Base-by-base conservation (phyloP, 2,888 invertebrate genomes). In the Lacanobia wlatinum region DNA sequence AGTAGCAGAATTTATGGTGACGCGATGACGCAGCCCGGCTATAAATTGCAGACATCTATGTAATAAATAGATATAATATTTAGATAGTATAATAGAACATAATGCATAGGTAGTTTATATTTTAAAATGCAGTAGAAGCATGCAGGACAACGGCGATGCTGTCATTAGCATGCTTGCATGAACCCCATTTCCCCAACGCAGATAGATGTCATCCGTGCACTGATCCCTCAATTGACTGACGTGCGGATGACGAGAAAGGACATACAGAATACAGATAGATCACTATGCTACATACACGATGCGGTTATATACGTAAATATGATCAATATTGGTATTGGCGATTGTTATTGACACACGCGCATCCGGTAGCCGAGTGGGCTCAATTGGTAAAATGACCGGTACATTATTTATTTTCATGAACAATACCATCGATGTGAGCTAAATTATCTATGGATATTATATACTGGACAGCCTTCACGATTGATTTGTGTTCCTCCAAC, bases 151-250 rank as follows among this genome's bases (percentile, higher is more conserved):
- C 50, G 23, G 12, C 14, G 12, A 40, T 10, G 55, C 18, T 53
- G 56, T 48, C 55, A 53, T 63, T 66, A 66, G 43, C 53, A 50
- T 48, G 58, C 64, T 68, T 69, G 68, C 73, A 68, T 74, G 82
- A 63, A 60, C 75, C 78, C 77, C 76, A 78, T 70, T 79, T 84
- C 72, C 72, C 73, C 76, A 82, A 73, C 80, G 76, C 82, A 85
- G 85, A 87, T 85, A 82, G 78, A 87, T 89, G 85, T 82, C 87
- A 84, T 87, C 87, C 87, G 90, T 87, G 82, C 85, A 83, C 82
- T 86, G 89, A 90, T 88, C 88, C 83, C 84, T 84, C 87, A 90
- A 91, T 92, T 91, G 87, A 83, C 82, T 86, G 86, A 89, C 86
- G 86, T 84, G 85, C 81, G 83, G 75, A 80, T 84, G 82, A 85